These are phyloP conservation scores for Morelia viridis DNA, from an alignment of 2,797 vertebrate species.

Conservation along the genomic window DNA sequence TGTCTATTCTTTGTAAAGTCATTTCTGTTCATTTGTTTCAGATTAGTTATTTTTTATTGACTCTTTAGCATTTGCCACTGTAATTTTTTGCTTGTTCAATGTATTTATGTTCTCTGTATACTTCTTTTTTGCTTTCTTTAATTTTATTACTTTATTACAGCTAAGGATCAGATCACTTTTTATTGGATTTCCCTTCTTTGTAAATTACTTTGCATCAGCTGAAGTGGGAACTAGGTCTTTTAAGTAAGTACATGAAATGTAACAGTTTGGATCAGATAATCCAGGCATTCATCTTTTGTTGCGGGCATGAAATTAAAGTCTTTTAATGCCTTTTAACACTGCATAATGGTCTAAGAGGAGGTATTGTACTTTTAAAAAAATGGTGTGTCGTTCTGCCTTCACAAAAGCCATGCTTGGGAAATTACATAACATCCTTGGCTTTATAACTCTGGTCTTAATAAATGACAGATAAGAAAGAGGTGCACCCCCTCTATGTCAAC, in stretches of 20 bases:
- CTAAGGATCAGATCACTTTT: background rate
- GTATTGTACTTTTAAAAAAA: background rate
- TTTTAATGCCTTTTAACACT: background rate
- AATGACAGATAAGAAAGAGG: slow-evolving; percentile 27
- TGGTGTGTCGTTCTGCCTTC: background rate
- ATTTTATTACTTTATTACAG: background rate
- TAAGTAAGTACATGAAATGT: background rate
- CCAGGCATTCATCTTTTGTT: background rate
- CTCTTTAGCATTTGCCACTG: background rate
- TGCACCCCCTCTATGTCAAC: slow-evolving; percentile 21
- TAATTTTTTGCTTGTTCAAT: background rate
- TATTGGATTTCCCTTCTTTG: background rate
- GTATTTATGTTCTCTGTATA: background rate
- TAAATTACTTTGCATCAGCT: background rate
- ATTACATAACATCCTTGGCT: background rate
- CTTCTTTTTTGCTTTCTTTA: background rate
- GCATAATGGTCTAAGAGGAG: background rate
- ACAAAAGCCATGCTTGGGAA: background rate
- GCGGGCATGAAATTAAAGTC: background rate
- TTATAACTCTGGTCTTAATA: slow-evolving; percentile 10
- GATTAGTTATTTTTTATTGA: background rate
- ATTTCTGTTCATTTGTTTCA: background rate
- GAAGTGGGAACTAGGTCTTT: too few relatives aligned
- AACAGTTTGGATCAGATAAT: background rate
- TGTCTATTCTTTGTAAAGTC: background rate